Percentiles rank a stretch among this genome's conserved stretches.
Evolutionary conservation across 2,797 vertebrate species (phyloP).

Genomic region (Antrozous pallidus): DNA sequence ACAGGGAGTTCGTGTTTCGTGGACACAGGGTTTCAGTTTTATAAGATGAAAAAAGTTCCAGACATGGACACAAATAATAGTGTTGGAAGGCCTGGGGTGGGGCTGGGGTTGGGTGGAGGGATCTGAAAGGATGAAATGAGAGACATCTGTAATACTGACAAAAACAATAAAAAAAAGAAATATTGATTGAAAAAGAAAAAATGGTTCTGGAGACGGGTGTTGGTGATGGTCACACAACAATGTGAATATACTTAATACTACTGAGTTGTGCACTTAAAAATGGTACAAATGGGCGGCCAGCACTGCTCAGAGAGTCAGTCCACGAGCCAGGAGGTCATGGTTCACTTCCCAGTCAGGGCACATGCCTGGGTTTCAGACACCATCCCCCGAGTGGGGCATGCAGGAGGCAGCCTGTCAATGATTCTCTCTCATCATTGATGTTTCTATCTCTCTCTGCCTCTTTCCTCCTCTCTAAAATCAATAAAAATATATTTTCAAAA

Average conservation of each 20-base stretch:
- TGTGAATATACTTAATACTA: not conserved
- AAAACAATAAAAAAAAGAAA: not conserved
- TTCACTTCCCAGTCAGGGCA: not conserved
- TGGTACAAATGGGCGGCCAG: not conserved
- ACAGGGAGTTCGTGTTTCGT: not conserved
- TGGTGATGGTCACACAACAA: not conserved
- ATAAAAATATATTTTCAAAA: no score
- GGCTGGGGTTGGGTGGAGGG: not conserved
- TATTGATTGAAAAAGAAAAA: not conserved
- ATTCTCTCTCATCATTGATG: not conserved
- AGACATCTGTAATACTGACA: not conserved
- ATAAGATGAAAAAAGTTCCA: not conserved
- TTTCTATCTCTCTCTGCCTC: not conserved
- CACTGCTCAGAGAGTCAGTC: not conserved
- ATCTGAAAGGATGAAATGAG: not conserved
- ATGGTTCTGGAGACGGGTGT: not conserved
- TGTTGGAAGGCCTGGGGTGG: not conserved
- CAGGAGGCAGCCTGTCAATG: not conserved
- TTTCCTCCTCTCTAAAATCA: no score
- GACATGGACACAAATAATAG: not conserved
- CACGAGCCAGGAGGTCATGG: no score
- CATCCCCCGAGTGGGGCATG: not conserved
- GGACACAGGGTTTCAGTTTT: not conserved
- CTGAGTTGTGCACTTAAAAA: not conserved
- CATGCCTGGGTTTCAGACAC: not conserved